Conservation (phyloP, 2,888 invertebrate genomes). For the Perdita meconis region DNA sequence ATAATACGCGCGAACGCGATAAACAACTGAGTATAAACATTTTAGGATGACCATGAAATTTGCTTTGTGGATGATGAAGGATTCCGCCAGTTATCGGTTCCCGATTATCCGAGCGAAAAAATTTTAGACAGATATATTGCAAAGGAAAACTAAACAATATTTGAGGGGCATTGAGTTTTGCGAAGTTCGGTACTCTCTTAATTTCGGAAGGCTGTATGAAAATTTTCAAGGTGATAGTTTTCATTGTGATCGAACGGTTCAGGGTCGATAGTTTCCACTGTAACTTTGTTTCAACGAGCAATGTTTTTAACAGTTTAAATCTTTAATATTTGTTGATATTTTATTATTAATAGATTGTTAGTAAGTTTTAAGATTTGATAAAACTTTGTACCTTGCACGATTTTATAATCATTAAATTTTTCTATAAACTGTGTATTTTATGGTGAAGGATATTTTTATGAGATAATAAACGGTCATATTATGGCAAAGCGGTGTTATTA, state of each 20-base stretch:
- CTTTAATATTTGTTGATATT: constrained; percentile 17
- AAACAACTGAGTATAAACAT: constrained; percentile 56
- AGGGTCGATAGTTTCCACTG: neutral
- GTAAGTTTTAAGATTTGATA: neutral
- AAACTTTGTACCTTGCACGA: constrained; percentile 8
- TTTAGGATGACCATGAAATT: constrained; percentile 96
- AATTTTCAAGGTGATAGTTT: constrained; percentile 14
- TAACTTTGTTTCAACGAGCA: neutral
- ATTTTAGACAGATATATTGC: constrained; percentile 91
- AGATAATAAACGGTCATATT: constrained; percentile 25
- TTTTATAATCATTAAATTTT: constrained; percentile 29
- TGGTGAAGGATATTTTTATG: constrained; percentile 20
- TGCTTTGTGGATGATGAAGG: constrained; percentile 99
- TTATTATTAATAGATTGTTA: constrained; percentile 1
- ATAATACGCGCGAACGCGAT: too few species aligned
- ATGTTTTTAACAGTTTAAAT: constrained; percentile 9
- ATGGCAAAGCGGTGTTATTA: constrained; percentile 11
- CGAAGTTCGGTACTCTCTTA: constrained; percentile 40
- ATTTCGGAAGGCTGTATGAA: constrained; percentile 14
- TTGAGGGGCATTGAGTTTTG: neutral
- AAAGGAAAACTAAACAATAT: constrained; percentile 85
- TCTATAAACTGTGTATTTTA: constrained; percentile 33
- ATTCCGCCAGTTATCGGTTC: constrained; percentile 93
- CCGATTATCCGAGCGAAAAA: constrained; percentile 93
- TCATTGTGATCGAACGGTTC: too few species aligned